Evolutionary conservation across 92 coral and sea anemone genomes (phyloP).

Genomic region (Phenganax stokvisi): DNA sequence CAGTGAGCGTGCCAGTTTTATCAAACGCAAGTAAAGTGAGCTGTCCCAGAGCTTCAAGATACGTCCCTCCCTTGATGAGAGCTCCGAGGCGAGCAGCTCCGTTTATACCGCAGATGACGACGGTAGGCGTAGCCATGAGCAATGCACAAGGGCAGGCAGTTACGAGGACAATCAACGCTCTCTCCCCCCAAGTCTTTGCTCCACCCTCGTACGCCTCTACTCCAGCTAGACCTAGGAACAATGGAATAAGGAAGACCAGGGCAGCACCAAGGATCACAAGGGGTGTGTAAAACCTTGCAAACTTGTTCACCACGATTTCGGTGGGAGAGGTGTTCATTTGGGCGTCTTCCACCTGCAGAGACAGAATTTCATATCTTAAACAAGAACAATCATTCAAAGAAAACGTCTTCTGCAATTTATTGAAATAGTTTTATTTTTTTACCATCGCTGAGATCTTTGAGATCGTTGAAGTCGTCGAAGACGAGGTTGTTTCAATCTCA

Average conservation of each 20-base stretch:
- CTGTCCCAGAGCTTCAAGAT: slow-evolving; percentile 74
- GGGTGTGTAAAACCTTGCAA: slow-evolving; percentile 94
- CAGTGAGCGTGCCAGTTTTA: slow-evolving; percentile 95
- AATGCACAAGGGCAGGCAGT: slow-evolving; percentile 98
- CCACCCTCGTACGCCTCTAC: slow-evolving; percentile 75
- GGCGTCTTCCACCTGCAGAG: slow-evolving; percentile 77
- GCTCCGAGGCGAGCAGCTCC: slow-evolving; percentile 96
- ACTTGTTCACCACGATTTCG: slow-evolving; percentile 79
- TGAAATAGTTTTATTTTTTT: too few species aligned
- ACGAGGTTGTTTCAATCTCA: slow-evolving; percentile 83
- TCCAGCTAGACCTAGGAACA: slow-evolving; percentile 83
- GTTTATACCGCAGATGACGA: slow-evolving; percentile 85
- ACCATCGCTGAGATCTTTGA: slow-evolving; percentile 55
- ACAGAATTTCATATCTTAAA: slow-evolving; percentile 30
- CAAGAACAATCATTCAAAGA: too few species aligned
- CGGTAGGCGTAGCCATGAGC: slow-evolving; percentile 99
- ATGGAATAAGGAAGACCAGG: slow-evolving; percentile 73
- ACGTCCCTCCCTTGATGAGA: slow-evolving; percentile 80
- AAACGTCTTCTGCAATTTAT: too few species aligned
- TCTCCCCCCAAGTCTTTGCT: slow-evolving; percentile 67
- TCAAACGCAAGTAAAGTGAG: slow-evolving; percentile 81
- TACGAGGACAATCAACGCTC: slow-evolving; percentile 84
- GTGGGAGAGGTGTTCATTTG: slow-evolving; percentile 76
- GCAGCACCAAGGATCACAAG: slow-evolving; percentile 63
- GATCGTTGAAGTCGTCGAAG: slow-evolving; percentile 80